phyloP scores from a whole-genome alignment of 2,113 vertebrate genomes.

The Leptocoma aspasia region DNA sequence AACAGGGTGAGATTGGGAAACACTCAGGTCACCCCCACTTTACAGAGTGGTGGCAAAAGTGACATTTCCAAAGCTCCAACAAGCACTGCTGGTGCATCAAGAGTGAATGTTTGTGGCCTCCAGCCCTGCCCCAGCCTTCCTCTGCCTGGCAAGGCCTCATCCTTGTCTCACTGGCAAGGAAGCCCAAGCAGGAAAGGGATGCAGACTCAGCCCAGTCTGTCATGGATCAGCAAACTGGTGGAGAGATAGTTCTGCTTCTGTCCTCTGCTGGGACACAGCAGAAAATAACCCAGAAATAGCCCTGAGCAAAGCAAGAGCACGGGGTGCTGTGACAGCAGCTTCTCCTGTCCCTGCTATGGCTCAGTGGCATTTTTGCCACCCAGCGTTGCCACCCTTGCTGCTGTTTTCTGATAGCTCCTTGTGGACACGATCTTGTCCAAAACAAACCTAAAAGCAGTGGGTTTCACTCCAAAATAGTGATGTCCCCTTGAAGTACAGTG shows the following conservation, averaged over 20 bases:
- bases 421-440: rapidly evolving
- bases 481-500: background rate
- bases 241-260: background rate
- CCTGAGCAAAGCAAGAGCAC: background rate
- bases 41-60: background rate
- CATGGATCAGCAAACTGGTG: background rate
- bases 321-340: background rate
- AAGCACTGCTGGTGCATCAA: rapidly evolving
- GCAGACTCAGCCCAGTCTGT: background rate
- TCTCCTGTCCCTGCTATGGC: rapidly evolving
- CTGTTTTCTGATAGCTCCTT: background rate
- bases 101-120: background rate
- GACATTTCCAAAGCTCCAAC: background rate
- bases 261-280: background rate
- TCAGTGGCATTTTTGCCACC: background rate
- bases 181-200: background rate
- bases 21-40: background rate
- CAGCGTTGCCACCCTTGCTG: background rate
- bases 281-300: background rate
- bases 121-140: background rate
- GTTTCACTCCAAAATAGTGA: background rate
- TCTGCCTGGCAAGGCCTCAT: background rate
- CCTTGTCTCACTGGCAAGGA: background rate
- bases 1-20: rapidly evolving
- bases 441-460: background rate